Conservation (phyloP, 2,888 invertebrate genomes). For the Chrysolina oricalcia region DNA sequence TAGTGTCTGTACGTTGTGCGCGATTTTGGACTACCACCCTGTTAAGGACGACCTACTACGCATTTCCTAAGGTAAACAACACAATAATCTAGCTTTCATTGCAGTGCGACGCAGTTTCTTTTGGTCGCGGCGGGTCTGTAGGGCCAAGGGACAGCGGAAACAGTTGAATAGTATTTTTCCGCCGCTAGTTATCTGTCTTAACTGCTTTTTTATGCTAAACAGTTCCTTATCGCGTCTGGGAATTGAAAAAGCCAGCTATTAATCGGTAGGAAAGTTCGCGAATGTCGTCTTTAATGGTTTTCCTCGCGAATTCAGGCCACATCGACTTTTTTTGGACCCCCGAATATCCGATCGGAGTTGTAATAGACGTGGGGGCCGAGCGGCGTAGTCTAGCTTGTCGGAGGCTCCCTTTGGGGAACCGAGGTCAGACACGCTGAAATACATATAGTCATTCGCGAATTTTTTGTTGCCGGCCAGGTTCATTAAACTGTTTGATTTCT, state of each 20-base stretch:
- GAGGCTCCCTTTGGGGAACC: constrained; percentile 65
- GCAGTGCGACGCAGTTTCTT: constrained; percentile 33
- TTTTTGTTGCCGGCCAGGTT: constrained; percentile 63
- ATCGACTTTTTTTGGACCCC: constrained; percentile 56
- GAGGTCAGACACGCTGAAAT: constrained; percentile 63
- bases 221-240: constrained; percentile 17
- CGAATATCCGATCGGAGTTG: constrained; percentile 64
- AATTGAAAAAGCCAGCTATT: neutral
- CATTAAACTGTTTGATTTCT: constrained; percentile 63
- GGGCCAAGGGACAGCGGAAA: neutral
- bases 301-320: constrained; percentile 1
- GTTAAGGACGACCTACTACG: constrained; percentile 41
- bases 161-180: neutral
- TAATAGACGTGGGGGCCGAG: constrained; percentile 63
- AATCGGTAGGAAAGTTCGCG: neutral
- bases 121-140: constrained; percentile 17
- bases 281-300: neutral
- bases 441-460: constrained; percentile 67
- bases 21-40: constrained; percentile 48
- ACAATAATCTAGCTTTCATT: constrained; percentile 32
- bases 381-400: constrained; percentile 59
- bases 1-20: constrained; percentile 46
- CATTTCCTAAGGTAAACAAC: constrained; percentile 30
- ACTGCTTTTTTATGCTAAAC: constrained; percentile 8
- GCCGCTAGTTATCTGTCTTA: neutral